A percentile compares a stretch with the other conserved stretches of the same genome.
Evolutionary conservation across 2,888 invertebrate genomes (phyloP).

Genomic region (Gandaritis pyraliata): DNA sequence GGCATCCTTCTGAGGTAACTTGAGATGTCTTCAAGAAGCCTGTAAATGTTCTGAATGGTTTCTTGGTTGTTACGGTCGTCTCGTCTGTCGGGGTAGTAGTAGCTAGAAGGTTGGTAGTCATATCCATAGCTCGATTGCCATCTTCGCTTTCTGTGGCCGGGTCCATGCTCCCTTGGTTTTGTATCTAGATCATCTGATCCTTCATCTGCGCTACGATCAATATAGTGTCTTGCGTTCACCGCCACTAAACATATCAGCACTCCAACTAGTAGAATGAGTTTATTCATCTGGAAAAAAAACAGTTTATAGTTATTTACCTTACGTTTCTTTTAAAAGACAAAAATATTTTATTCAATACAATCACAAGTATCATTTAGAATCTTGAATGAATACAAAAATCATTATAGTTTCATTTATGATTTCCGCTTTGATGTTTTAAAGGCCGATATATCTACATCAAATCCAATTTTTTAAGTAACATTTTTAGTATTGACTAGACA

Average conservation of each 20-base stretch:
- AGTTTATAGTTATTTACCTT: conserved; percentile 39
- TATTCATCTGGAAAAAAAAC: conserved; percentile 66
- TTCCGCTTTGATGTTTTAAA: background rate
- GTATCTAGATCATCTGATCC: conserved; percentile 43
- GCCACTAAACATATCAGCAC: conserved; percentile 52
- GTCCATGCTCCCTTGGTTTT: conserved; percentile 46
- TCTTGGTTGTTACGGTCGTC: conserved; percentile 61
- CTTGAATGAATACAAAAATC: conserved; percentile 22
- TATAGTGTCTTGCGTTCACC: conserved; percentile 56
- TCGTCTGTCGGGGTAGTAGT: conserved; percentile 58
- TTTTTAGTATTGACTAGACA: too few species aligned
- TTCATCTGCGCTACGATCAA: conserved; percentile 50
- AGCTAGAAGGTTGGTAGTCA: conserved; percentile 54
- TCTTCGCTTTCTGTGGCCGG: conserved; percentile 60
- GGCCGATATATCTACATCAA: too few species aligned
- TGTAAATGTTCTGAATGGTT: conserved; percentile 58
- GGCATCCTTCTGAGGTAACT: conserved; percentile 54
- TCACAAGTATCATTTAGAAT: too few species aligned
- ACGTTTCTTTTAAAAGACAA: too few species aligned
- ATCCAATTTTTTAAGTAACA: too few species aligned
- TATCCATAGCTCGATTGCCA: conserved; percentile 63
- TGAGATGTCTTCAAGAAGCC: conserved; percentile 65
- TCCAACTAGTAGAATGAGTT: conserved; percentile 51
- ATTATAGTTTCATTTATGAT: background rate
- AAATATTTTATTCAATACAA: too few species aligned